Evolutionary conservation across 2,888 invertebrate species (phyloP), one percentile per base, ranked within the genome.

Genomic region (Podotricha telesiphe): DNA sequence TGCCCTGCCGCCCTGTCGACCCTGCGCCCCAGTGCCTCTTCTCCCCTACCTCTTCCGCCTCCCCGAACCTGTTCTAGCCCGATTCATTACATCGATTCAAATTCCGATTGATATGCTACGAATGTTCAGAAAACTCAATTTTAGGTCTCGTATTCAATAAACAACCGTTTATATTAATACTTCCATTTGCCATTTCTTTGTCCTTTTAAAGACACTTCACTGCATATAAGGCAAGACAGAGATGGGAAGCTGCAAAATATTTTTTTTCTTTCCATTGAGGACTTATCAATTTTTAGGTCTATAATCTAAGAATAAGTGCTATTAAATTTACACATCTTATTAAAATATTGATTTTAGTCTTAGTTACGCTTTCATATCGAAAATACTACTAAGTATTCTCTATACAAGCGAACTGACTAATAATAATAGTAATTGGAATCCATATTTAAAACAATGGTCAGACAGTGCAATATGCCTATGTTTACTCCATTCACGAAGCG

Each of bases 41-140:
- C 73, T 73, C 69, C 45, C 47, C 19, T 34, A 28, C 61, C 48
- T 48, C 62, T 62, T 48, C 48, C 62, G 47, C 47, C 37, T 50
- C 37, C 75, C 77, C 77, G 72, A 71, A 68, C 69, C 72, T 71
- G 73, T 77, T 76, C 75, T 73, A 75, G 78, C 80, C 78, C 75
- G 76, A 80, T 78, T 78, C 83, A 80, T 79, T 77, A 79, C 79
- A 78, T 80, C 78, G 79, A 79, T 81, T 79, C 79, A 79, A 67
- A 55, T 68, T 69, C 62, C 65, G 63, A 78, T 78, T 77, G 70
- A 71, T 75, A 77, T 77, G 77, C 78, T 70, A 78, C 74, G 76
- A 77, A 74, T 77, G 75, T 73, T 74, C 69, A 72, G 65, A 72
- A 71, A 72, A 65, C 65, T 68, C 68, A 62, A 50, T 62, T 48